Evolutionary conservation across 2,888 invertebrate species (phyloP).

Genomic region (Caenorhabditis sp.): DNA sequence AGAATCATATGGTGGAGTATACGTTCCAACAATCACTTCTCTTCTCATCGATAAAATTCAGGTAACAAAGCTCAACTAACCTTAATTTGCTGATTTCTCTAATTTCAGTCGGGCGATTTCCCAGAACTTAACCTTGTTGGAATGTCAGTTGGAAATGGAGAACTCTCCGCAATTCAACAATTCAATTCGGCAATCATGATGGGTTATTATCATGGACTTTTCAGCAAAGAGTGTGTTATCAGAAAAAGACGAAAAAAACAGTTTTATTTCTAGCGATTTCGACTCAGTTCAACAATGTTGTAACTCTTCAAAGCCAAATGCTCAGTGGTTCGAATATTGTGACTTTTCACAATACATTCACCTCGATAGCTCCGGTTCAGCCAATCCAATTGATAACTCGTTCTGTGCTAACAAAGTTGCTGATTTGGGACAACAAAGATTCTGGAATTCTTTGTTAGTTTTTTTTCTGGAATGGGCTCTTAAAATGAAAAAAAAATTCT

Average conservation of each 20-base stretch:
- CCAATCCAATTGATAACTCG: slow-evolving; percentile 36
- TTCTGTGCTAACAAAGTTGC: slow-evolving; percentile 45
- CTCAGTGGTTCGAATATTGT: slow-evolving; percentile 55
- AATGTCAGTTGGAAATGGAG: slow-evolving; percentile 64
- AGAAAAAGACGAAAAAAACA: neutral
- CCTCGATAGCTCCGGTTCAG: slow-evolving; percentile 40
- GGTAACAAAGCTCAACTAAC: slow-evolving; percentile 7
- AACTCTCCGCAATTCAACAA: slow-evolving; percentile 52
- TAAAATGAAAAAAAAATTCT: neutral
- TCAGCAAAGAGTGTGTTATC: slow-evolving; percentile 45
- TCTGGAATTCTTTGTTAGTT: slow-evolving; percentile 36
- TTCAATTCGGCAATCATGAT: slow-evolving; percentile 54
- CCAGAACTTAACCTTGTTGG: slow-evolving; percentile 58
- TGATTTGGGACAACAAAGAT: slow-evolving; percentile 37
- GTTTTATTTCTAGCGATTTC: slow-evolving; percentile 39
- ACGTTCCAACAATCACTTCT: slow-evolving; percentile 54
- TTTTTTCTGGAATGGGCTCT: neutral
- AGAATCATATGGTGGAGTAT: slow-evolving; percentile 52
- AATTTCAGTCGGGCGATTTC: slow-evolving; percentile 47
- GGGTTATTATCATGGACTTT: slow-evolving; percentile 56
- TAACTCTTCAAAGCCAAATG: slow-evolving; percentile 30
- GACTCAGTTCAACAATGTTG: slow-evolving; percentile 51
- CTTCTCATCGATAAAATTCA: slow-evolving; percentile 56
- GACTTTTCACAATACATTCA: slow-evolving; percentile 53
- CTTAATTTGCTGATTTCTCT: neutral